Base-by-base conservation (phyloP, 2,113 vertebrate species). In the Dascyllus trimaculatus region DNA sequence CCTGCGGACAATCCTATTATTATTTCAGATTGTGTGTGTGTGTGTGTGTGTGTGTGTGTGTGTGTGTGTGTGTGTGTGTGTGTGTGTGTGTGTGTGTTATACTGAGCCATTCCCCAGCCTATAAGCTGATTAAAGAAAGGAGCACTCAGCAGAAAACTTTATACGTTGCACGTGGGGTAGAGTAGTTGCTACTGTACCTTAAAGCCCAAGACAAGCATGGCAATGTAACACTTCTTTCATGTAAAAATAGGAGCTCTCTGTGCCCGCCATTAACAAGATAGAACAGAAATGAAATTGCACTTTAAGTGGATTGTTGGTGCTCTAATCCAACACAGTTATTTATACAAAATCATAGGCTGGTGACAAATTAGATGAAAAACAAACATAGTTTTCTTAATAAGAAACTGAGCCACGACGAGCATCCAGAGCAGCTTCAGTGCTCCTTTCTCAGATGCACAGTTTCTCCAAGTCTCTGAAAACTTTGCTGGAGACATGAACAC, bases 71-170 rank as follows among this genome's bases (percentile, higher is more conserved):
- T 58, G 54, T 45, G 56, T 70, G 72, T 52, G 67, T 54, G 53
- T 43, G 73, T 46, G 64, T 21, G 56, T 51, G 63, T 48, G 64
- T 61, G 56, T 66, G 58, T 64, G 76, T 78, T 38, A 5, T 58
- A 21, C 79, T 82, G 73, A 74, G 78, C 75, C 53, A 61, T 70
- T 86, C 62, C 49, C 66, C 71, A 77, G 73, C 54, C 78, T 65
- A 56, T 93, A 92, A 91, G 82, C 78, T 88, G 89, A 92, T 94
- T 92, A 92, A 66, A 86, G 63, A 78, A 81, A 82, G 59, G 78
- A 81, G 61, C 58, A 82, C 80, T 94, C 92, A 91, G 89, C 86
- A 89, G 74, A 91, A 90, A 88, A 75, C 73, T 67, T 79, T 64
- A 51, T 63, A 78, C 6, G 17, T 54, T 89, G 67, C 78, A 74